A percentile compares a stretch with the other conserved stretches of the same genome.
Conservation (phyloP, 2,113 vertebrate genomes). For the Aix galericulata region DNA sequence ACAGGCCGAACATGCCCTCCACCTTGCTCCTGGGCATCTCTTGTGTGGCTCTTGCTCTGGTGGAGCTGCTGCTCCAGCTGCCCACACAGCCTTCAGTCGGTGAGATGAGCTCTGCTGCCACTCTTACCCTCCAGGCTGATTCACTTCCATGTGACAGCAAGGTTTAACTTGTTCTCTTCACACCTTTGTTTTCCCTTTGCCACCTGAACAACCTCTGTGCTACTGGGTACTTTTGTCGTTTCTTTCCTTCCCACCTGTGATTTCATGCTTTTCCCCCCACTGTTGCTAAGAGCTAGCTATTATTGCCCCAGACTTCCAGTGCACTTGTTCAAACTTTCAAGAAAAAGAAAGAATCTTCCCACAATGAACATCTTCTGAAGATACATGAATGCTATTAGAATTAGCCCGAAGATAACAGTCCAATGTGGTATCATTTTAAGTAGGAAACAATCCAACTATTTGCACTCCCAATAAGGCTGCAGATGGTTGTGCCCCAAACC, state of each 20-base stretch:
- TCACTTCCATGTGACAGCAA: not conserved
- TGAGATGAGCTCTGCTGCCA: not conserved
- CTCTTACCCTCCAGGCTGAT: not conserved
- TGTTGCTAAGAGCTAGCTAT: not conserved
- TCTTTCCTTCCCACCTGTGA: not conserved
- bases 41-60: not conserved
- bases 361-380: not conserved
- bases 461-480: not conserved
- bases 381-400: not conserved
- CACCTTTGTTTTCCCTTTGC: not conserved
- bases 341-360: not conserved
- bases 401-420: not conserved
- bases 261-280: not conserved
- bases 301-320: not conserved
- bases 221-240: not conserved
- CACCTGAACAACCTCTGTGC: not conserved
- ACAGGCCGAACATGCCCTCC: fast-evolving
- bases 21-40: not conserved
- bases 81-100: fast-evolving
- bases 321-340: not conserved
- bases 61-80: fast-evolving
- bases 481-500: not conserved
- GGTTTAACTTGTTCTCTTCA: not conserved
- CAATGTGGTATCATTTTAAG: not conserved
- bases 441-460: not conserved